Evolutionary conservation across 2,888 invertebrate species (phyloP).

Genomic region (Agrilus biguttatus): DNA sequence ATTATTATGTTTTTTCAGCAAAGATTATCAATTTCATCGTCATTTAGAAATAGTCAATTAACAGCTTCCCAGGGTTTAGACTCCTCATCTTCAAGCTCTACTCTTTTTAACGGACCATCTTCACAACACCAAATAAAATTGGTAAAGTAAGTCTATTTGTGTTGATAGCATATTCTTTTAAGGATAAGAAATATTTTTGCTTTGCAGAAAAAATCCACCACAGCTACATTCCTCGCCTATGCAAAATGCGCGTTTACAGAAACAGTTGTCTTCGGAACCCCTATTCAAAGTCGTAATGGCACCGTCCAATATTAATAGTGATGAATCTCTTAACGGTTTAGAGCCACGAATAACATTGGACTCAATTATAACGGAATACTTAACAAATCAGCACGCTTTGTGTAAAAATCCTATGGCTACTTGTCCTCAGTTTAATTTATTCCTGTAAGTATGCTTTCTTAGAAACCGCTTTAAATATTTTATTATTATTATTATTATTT

Average conservation of each 20-base stretch:
- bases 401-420: constrained; percentile 97
- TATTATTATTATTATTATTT: neutral
- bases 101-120: neutral
- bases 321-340: constrained; percentile 16
- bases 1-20: constrained; percentile 7
- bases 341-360: constrained; percentile 55
- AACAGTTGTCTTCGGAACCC: constrained; percentile 32
- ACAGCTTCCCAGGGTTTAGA: constrained; percentile 4
- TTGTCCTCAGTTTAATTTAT: constrained; percentile 91
- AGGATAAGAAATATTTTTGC: neutral
- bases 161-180: neutral
- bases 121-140: too few species aligned
- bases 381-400: constrained; percentile 93
- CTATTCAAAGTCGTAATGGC: constrained; percentile 15
- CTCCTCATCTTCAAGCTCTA: constrained; percentile 4
- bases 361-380: constrained; percentile 89
- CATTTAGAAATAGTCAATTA: constrained; percentile 2
- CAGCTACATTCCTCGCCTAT: constrained; percentile 12
- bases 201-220: constrained; percentile 10
- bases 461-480: neutral
- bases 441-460: constrained; percentile 46
- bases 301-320: constrained; percentile 13
- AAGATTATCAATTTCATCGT: constrained; percentile 15
- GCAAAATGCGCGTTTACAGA: constrained; percentile 31
- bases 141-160: neutral